Percentiles rank a stretch among this genome's conserved stretches.
Conservation (phyloP, 1,140 invertebrate species). For the Drosophila nannoptera region DNA sequence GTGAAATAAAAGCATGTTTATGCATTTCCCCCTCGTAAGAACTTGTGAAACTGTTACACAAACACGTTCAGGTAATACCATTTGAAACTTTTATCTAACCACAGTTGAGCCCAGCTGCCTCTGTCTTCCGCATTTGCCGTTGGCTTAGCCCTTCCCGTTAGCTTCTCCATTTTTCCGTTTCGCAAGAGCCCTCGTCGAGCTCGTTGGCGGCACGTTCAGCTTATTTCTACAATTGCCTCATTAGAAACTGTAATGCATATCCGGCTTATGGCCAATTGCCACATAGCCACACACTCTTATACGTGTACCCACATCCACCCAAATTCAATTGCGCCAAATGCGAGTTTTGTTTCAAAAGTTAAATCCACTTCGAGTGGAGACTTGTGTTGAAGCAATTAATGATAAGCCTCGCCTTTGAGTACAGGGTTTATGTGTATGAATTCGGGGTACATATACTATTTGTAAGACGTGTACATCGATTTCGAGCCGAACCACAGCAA, state of each 20-base stretch:
- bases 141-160: constrained; percentile 2
- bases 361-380: constrained; percentile 14
- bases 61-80: constrained; percentile 63
- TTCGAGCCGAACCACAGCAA: background rate
- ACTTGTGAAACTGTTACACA: constrained; percentile 59
- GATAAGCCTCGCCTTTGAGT: constrained; percentile 16
- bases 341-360: constrained; percentile 21
- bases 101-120: constrained; percentile 28
- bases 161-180: constrained; percentile 10
- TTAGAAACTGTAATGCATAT: constrained; percentile 63
- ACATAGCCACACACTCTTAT: constrained; percentile 41
- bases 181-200: constrained; percentile 18
- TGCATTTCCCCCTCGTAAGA: constrained; percentile 51
- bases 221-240: constrained; percentile 66
- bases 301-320: constrained; percentile 13
- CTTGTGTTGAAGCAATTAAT: constrained; percentile 35
- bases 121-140: background rate
- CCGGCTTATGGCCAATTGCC: constrained; percentile 57
- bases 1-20: constrained; percentile 55
- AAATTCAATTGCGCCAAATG: constrained; percentile 9
- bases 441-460: background rate
- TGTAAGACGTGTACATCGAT: background rate
- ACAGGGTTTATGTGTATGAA: constrained; percentile 15
- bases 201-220: constrained; percentile 48
- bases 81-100: constrained; percentile 62